Evolutionary conservation across 2,797 vertebrate genomes (phyloP).

Genomic region (Urophycis tenuis): DNA sequence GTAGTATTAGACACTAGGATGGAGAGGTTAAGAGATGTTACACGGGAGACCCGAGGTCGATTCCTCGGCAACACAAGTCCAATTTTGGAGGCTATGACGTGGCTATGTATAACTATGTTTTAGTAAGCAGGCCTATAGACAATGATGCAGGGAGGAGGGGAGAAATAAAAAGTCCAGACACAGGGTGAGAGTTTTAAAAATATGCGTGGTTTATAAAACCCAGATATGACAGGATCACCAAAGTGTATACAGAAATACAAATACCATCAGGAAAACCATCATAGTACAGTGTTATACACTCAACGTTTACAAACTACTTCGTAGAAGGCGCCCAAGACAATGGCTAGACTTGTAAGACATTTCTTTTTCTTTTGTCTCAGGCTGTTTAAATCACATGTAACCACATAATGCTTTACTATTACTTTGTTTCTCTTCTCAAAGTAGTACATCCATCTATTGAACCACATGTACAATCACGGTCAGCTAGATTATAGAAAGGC

Average conservation of each 20-base stretch:
- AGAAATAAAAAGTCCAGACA: slow-evolving; percentile 49
- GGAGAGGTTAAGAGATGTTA: slow-evolving; percentile 10
- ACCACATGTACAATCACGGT: slow-evolving; percentile 87
- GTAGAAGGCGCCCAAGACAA: slow-evolving; percentile 51
- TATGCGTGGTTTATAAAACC: slow-evolving; percentile 85
- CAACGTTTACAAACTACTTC: slow-evolving; percentile 76
- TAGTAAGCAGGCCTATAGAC: too few species aligned
- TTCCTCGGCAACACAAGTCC: slow-evolving; percentile 67
- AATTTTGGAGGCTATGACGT: too few species aligned
- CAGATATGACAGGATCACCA: slow-evolving; percentile 80
- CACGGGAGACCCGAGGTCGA: slow-evolving; percentile 73
- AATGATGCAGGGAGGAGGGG: not conserved
- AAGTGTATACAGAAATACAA: slow-evolving; percentile 82
- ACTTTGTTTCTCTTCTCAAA: slow-evolving; percentile 65
- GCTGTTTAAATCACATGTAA: slow-evolving; percentile 66
- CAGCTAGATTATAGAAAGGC: slow-evolving; percentile 72
- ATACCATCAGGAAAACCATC: slow-evolving; percentile 76
- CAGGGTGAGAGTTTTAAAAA: slow-evolving; percentile 73
- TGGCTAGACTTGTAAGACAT: slow-evolving; percentile 58
- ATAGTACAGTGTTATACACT: slow-evolving; percentile 69
- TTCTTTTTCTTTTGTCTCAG: slow-evolving; percentile 51
- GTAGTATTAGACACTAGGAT: too few species aligned
- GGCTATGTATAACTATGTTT: too few species aligned
- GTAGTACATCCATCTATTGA: slow-evolving; percentile 86
- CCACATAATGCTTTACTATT: slow-evolving; percentile 71